phyloP scores from a whole-genome alignment of 2,113 vertebrate species.

The Crotophaga sulcirostris region DNA sequence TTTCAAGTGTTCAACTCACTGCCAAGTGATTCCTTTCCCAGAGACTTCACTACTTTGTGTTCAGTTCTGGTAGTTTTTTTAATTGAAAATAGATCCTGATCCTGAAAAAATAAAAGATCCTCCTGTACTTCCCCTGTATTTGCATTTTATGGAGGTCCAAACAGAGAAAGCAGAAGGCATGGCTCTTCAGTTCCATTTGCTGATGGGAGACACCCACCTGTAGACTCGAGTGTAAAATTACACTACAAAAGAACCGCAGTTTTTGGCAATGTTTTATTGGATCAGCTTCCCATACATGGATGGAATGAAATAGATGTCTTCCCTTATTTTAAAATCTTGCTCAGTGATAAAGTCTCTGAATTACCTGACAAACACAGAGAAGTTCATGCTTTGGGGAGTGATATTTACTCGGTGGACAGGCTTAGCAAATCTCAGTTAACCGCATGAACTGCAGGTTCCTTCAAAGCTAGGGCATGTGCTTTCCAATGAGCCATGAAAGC shows the following conservation, averaged over 20 bases:
- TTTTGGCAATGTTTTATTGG: not conserved
- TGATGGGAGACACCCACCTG: not conserved
- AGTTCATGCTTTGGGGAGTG: not conserved
- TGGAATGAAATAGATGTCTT: not conserved
- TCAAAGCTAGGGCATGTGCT: not conserved
- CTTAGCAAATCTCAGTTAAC: not conserved
- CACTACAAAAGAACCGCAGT: not conserved
- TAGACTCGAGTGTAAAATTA: not conserved
- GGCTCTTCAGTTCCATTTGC: not conserved
- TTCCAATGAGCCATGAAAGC: not conserved
- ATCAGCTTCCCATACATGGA: not conserved
- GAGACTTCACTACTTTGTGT: not conserved
- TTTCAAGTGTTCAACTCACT: not conserved
- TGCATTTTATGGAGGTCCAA: not conserved
- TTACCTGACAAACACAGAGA: not conserved
- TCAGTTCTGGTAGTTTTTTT: not conserved
- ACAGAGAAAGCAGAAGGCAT: not conserved
- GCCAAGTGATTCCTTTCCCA: not conserved
- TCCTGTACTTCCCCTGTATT: not conserved
- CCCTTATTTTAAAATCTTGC: not conserved
- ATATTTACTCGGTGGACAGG: not conserved
- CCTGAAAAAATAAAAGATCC: not conserved
- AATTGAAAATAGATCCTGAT: not conserved
- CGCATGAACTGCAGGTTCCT: accelerated
- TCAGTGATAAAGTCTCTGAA: not conserved